Conservation (phyloP, 2,888 invertebrate genomes). For the Tricholauxania praeusta region DNA sequence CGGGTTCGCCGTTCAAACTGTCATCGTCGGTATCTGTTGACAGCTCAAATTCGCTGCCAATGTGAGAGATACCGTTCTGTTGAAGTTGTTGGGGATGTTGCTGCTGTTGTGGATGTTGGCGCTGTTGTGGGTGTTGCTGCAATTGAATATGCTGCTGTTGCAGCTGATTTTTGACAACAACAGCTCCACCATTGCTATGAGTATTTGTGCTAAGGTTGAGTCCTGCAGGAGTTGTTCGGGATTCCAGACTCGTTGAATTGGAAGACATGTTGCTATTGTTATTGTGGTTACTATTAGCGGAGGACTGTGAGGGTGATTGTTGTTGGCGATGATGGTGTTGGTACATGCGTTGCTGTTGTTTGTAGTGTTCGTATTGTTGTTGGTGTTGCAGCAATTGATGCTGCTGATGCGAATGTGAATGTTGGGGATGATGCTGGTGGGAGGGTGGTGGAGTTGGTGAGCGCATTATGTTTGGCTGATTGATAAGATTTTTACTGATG, state of each 20-base stretch:
- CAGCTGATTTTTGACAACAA: slow-evolving; percentile 53
- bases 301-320: slow-evolving; percentile 42
- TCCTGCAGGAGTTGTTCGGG: slow-evolving; percentile 44
- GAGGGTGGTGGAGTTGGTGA: slow-evolving; percentile 57
- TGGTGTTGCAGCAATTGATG: slow-evolving; percentile 48
- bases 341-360: slow-evolving; percentile 46
- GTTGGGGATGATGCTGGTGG: slow-evolving; percentile 49
- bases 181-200: slow-evolving; percentile 43
- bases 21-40: slow-evolving; percentile 83
- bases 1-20: slow-evolving; percentile 67
- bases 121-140: slow-evolving; percentile 44
- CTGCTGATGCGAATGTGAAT: slow-evolving; percentile 38
- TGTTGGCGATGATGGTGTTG: slow-evolving; percentile 46
- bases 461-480: slow-evolving; percentile 56
- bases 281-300: slow-evolving; percentile 45
- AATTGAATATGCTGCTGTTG: slow-evolving; percentile 52
- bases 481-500: slow-evolving; percentile 66
- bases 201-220: slow-evolving; percentile 60
- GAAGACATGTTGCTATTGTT: slow-evolving; percentile 49
- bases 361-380: slow-evolving; percentile 53
- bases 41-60: slow-evolving; percentile 75
- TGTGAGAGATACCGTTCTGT: slow-evolving; percentile 51
- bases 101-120: not conserved
- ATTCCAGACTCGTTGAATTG: slow-evolving; percentile 39
- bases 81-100: slow-evolving; percentile 43